Conservation (phyloP, 2,113 vertebrate species). For the Morphnarchus princeps region DNA sequence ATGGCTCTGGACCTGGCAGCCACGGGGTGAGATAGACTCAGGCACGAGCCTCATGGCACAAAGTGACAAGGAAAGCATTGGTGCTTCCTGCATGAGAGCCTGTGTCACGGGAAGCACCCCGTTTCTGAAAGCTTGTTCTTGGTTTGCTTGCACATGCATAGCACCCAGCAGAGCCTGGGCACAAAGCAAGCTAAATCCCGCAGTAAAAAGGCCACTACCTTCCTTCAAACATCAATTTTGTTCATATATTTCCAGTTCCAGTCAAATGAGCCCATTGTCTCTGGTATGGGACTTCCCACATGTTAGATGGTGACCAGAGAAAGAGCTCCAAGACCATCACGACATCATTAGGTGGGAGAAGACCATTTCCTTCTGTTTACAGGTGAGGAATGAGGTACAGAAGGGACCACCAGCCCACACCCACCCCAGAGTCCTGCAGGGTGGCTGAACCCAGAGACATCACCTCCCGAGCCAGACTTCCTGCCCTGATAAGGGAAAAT, state of each 20-base stretch:
- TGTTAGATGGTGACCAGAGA: not conserved
- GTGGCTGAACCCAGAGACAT: not conserved
- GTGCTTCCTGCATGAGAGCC: accelerated
- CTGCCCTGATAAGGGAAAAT: not conserved
- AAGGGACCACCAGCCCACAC: not conserved
- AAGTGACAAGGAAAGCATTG: accelerated
- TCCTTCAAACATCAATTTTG: accelerated
- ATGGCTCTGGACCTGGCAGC: accelerated
- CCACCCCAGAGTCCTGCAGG: not conserved
- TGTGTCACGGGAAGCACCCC: accelerated
- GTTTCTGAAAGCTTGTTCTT: not conserved
- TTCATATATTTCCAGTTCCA: not conserved
- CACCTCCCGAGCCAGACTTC: not conserved
- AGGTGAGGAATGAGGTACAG: not conserved
- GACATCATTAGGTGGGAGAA: not conserved
- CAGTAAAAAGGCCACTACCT: not conserved
- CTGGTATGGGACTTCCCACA: not conserved
- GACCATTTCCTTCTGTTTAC: not conserved
- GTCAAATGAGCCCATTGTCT: not conserved
- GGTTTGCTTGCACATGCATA: not conserved
- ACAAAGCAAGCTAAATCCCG: not conserved
- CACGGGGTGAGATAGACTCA: not conserved
- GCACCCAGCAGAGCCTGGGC: not conserved
- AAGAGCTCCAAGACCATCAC: too few species aligned
- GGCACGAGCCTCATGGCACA: accelerated